Percentiles rank a stretch among this genome's conserved stretches.
Evolutionary conservation across 2,888 invertebrate genomes (phyloP).

Genomic region (Amiota mariae): DNA sequence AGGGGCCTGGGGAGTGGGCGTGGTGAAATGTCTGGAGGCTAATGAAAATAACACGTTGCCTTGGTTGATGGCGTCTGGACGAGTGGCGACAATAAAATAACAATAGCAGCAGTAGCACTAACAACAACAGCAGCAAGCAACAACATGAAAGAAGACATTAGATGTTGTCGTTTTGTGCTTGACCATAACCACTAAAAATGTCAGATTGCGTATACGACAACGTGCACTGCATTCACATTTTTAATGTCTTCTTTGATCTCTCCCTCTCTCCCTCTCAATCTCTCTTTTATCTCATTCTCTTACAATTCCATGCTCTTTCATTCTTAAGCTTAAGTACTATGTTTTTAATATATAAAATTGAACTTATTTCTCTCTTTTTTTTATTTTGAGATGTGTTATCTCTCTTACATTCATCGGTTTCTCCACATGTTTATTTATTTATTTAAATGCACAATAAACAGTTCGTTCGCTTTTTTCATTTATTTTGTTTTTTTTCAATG

Average conservation of each 20-base stretch:
- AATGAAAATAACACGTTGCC: conserved; percentile 11
- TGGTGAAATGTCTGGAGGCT: neutral
- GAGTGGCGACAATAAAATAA: neutral
- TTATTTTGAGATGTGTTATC: too few relatives aligned
- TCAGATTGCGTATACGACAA: conserved; percentile 67
- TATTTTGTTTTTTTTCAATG: neutral
- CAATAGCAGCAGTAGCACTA: neutral
- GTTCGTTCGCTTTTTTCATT: neutral
- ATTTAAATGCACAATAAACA: conserved; percentile 11
- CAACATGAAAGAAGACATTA: neutral
- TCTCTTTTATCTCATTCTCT: conserved; percentile 35
- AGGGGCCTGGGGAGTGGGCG: neutral
- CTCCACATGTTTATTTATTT: neutral
- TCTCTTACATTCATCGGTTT: neutral
- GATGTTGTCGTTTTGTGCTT: conserved; percentile 53
- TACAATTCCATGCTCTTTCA: conserved; percentile 42
- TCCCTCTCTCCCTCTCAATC: too few relatives aligned
- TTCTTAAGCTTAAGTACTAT: too few relatives aligned
- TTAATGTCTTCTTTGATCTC: conserved; percentile 41
- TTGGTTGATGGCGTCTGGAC: conserved; percentile 3
- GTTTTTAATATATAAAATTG: too few relatives aligned
- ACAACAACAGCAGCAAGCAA: neutral
- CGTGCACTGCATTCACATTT: conserved; percentile 40
- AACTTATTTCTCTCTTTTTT: too few relatives aligned
- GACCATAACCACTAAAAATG: conserved; percentile 68